Evolutionary conservation across 2,113 vertebrate species (phyloP).

Genomic region (Periophthalmus modestus): DNA sequence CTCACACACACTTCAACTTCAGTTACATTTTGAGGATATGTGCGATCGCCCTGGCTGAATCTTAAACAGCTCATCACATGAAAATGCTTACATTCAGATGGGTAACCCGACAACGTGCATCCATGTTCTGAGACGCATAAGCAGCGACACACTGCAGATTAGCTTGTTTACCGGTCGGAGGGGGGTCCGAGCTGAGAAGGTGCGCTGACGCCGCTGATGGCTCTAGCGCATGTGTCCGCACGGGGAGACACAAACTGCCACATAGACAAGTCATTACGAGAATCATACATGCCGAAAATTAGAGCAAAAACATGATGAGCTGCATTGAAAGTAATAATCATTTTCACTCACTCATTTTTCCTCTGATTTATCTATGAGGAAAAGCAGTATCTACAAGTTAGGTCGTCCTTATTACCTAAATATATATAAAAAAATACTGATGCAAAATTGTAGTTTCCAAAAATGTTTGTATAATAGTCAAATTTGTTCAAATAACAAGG

Average conservation of each 20-base stretch:
- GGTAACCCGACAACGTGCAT: conserved; percentile 23
- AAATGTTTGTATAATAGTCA: background rate
- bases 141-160: conserved; percentile 54
- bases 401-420: background rate
- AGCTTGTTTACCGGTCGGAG: conserved; percentile 71
- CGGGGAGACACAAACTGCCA: conserved; percentile 37
- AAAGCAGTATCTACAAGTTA: background rate
- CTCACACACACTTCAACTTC: conserved; percentile 20
- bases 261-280: conserved; percentile 9
- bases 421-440: background rate
- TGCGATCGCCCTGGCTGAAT: conserved; percentile 50
- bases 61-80: conserved; percentile 68
- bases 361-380: background rate
- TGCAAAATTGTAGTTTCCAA: background rate
- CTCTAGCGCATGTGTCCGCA: conserved; percentile 69
- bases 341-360: background rate
- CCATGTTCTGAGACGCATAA: conserved; percentile 27
- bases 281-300: conserved; percentile 31
- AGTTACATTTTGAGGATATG: conserved; percentile 23
- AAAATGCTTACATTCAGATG: conserved; percentile 51
- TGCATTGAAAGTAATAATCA: conserved; percentile 10
- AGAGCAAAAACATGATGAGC: conserved; percentile 8
- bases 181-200: conserved; percentile 66
- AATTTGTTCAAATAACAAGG: no score
- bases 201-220: conserved; percentile 69